These are phyloP conservation scores for Glomeris maerens DNA, from an alignment of 1,140 invertebrate genomes.

Conservation along the genomic window DNA sequence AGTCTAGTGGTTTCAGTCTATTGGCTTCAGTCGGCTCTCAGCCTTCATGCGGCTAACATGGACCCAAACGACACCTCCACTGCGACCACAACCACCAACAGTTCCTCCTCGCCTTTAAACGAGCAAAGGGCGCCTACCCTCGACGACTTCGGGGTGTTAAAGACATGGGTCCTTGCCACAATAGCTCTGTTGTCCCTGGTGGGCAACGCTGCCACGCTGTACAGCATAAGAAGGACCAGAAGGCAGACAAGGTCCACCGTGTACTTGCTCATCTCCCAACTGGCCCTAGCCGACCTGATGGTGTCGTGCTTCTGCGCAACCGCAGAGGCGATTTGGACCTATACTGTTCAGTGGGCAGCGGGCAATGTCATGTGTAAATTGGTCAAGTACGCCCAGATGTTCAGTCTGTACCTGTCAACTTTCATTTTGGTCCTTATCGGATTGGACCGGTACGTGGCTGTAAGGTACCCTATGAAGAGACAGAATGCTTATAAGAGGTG, in stretches of 20 bases:
- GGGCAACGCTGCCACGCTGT: conserved; percentile 56
- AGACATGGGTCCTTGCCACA: conserved; percentile 44
- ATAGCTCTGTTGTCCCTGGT: conserved; percentile 55
- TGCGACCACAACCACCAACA: too few species aligned
- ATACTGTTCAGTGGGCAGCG: conserved; percentile 62
- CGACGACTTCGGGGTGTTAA: conserved; percentile 35
- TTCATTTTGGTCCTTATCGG: conserved; percentile 67
- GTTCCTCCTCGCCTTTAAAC: too few species aligned
- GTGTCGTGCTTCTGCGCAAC: conserved; percentile 65
- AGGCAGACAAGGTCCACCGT: conserved; percentile 41
- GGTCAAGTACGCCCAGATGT: conserved; percentile 68
- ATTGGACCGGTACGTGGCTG: conserved; percentile 57
- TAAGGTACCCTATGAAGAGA: conserved; percentile 62
- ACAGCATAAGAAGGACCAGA: conserved; percentile 47
- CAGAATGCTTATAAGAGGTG: conserved; percentile 46
- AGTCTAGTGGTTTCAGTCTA: too few species aligned
- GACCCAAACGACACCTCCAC: too few species aligned
- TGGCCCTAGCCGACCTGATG: conserved; percentile 50
- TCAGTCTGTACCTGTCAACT: conserved; percentile 65
- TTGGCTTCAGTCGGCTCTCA: too few species aligned
- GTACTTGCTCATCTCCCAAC: conserved; percentile 58
- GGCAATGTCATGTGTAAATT: conserved; percentile 61
- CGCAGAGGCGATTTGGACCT: conserved; percentile 59
- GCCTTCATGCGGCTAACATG: too few species aligned
- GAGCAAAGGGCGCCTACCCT: too few species aligned